These are phyloP conservation scores for Podarcis muralis DNA, from an alignment of 2,113 vertebrate species.

Conservation along the genomic window DNA sequence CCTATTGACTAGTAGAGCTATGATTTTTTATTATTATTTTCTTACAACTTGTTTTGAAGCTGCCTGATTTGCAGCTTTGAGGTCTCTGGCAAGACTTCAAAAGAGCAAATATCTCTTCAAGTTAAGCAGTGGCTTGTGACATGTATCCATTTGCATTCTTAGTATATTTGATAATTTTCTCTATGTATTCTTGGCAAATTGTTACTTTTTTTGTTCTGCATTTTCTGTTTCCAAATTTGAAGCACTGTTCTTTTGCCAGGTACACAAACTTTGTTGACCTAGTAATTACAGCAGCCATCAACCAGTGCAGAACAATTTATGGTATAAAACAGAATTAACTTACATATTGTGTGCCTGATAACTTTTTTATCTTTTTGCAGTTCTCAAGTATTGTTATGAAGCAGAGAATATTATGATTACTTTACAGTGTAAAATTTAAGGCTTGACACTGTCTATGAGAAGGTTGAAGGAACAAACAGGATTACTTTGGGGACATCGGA, in stretches of 20 bases:
- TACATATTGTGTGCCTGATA: background rate
- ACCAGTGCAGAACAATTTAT: background rate
- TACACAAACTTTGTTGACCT: background rate
- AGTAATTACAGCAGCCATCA: background rate
- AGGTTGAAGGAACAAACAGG: slow-evolving; percentile 36
- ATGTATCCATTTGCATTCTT: slow-evolving; percentile 38
- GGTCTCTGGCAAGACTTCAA: slow-evolving; percentile 25
- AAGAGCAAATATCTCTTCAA: slow-evolving; percentile 29
- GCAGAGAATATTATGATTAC: background rate
- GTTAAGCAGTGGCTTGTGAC: slow-evolving; percentile 24
- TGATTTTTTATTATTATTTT: background rate
- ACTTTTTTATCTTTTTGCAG: background rate
- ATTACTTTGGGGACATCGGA: slow-evolving; percentile 29
- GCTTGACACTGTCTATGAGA: slow-evolving; percentile 45
- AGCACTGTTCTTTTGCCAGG: background rate
- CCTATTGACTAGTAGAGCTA: background rate
- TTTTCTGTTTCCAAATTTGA: background rate
- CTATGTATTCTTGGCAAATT: slow-evolving; percentile 40
- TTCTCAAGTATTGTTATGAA: background rate
- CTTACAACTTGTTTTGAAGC: slow-evolving; percentile 41
- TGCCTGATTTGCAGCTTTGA: slow-evolving; percentile 22
- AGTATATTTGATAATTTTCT: slow-evolving; percentile 50
- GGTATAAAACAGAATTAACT: background rate
- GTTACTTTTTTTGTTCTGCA: slow-evolving; percentile 3
- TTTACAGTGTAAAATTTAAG: slow-evolving; percentile 43